Conservation (phyloP, 2,113 vertebrate genomes). For the Leucopternis melanops region DNA sequence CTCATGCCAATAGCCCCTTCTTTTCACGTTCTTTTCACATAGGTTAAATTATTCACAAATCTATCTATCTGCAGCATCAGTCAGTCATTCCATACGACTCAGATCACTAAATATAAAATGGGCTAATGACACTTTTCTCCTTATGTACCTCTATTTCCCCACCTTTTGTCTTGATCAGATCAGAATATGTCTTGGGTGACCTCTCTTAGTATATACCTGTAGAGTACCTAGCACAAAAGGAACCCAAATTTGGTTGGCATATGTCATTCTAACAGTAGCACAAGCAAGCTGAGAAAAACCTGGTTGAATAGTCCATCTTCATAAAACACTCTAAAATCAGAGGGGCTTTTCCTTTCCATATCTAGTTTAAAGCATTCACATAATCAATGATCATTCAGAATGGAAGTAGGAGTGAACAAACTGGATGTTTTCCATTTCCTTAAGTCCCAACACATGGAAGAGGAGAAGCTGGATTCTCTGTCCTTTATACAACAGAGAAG, state of each 20-base stretch:
- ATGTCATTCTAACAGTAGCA: not conserved
- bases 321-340: not conserved
- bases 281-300: not conserved
- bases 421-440: not conserved
- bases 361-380: not conserved
- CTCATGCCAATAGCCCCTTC: not conserved
- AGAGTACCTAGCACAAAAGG: not conserved
- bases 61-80: not conserved
- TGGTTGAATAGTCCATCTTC: not conserved
- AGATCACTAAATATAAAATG: not conserved
- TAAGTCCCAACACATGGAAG: not conserved
- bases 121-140: not conserved
- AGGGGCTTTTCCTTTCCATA: not conserved
- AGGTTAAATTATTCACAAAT: not conserved
- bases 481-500: not conserved
- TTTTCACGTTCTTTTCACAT: not conserved
- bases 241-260: not conserved
- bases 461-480: not conserved
- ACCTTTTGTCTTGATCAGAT: not conserved
- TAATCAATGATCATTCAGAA: not conserved
- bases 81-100: not conserved
- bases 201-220: not conserved
- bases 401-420: not conserved
- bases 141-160: not conserved
- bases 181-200: not conserved